Evolutionary conservation across 1,140 invertebrate genomes (phyloP).

Genomic region (Planococcus citri): DNA sequence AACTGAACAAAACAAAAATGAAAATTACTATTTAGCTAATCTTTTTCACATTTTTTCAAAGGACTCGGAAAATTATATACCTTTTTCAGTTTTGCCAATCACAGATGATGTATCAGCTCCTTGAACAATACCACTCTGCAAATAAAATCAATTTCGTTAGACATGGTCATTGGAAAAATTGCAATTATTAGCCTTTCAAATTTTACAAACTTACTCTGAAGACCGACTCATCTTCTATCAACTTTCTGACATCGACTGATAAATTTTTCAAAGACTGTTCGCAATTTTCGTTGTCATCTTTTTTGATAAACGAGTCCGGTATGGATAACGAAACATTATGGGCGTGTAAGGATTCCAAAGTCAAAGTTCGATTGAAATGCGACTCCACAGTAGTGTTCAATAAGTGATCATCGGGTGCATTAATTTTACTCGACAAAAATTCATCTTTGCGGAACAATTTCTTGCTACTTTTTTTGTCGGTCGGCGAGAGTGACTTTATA

Average conservation of each 20-base stretch:
- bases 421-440: too few species aligned
- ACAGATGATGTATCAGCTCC: too few species aligned
- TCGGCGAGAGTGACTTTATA: neutral
- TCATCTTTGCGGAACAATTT: neutral
- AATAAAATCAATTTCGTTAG: too few species aligned
- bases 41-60: too few species aligned
- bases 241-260: neutral
- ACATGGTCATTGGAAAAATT: too few species aligned
- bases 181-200: too few species aligned
- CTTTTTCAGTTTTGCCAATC: neutral
- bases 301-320: neutral
- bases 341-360: neutral
- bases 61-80: neutral
- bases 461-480: neutral
- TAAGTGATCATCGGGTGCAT: neutral
- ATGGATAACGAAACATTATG: neutral
- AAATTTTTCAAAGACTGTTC: neutral
- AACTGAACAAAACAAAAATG: neutral
- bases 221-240: neutral
- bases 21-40: neutral
- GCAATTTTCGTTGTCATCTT: neutral
- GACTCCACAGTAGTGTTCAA: neutral
- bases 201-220: neutral
- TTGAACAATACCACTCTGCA: too few species aligned
- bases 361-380: neutral